phyloP scores from a whole-genome alignment of 2,888 invertebrate species.

The Boloria selene region DNA sequence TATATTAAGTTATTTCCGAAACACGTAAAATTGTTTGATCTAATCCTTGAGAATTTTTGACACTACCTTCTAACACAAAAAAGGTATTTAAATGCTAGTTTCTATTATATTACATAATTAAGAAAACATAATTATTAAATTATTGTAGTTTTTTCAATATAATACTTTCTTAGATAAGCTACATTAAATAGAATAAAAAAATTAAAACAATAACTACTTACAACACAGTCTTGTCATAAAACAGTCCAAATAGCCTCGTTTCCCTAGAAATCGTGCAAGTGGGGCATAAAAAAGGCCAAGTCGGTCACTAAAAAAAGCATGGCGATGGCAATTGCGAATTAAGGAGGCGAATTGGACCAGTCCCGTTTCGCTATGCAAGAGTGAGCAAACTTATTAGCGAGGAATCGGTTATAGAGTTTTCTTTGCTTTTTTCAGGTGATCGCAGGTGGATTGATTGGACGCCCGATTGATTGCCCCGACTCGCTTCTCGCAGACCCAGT shows the following conservation, averaged over 20 bases:
- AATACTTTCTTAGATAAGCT: no score
- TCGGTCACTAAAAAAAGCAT: constrained; percentile 37
- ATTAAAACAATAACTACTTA: no score
- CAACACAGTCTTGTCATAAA: no score
- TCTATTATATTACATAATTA: no score
- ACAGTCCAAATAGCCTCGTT: background rate
- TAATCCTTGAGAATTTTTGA: no score
- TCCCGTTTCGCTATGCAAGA: constrained; percentile 75
- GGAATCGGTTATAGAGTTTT: constrained; percentile 58
- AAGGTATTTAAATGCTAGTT: no score
- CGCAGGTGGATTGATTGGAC: constrained; percentile 69
- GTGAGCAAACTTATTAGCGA: constrained; percentile 55
- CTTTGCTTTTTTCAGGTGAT: constrained; percentile 75
- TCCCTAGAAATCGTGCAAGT: constrained; percentile 23
- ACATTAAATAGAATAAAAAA: no score
- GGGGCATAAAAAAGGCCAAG: constrained; percentile 37
- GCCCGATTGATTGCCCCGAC: constrained; percentile 63
- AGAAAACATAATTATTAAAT: no score
- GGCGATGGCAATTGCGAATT: constrained; percentile 66
- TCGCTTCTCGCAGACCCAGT: constrained; percentile 52
- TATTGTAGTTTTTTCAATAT: no score
- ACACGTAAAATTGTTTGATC: no score
- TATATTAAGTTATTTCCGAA: no score
- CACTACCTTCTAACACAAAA: no score
- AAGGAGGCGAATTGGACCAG: constrained; percentile 68